Base-by-base conservation (phyloP, 2,797 vertebrate species). In the Esox masquinongy region DNA sequence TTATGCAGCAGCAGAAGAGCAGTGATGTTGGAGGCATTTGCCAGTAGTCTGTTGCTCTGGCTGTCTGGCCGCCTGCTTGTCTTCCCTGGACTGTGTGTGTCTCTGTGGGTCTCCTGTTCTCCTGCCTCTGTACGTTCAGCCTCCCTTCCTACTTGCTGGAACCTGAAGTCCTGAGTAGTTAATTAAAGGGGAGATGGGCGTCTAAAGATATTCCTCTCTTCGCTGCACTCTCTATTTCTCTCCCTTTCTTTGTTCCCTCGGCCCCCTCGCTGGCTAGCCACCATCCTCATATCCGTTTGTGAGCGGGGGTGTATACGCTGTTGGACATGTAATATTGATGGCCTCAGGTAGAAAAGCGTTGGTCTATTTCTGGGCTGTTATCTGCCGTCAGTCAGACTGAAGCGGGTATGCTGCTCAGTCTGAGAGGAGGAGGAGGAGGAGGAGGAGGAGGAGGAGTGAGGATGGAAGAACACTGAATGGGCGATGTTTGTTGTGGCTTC, bases 311-410 rank as follows among this genome's bases (percentile, higher is more conserved):
- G 82, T 83, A 72, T 80, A 50, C 29, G 47, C 64, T 63, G 49
- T 76, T 0, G 36, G 36, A 70, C 79, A 81, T 91, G 79, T 78
- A 87, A 79, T 85, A 84, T 87, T 85, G 74, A 87, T 84, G 82
- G 67, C 76, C 75, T 17, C 0, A 70, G 84, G 81, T 76, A 72
- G 59, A 56, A 74, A 68, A 70, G 39, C 72, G 83, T 74, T 56
- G 80, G 81, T 79, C 82, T 31, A 75, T 86, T 88, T 86, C 76
- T 79, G 31, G 0, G 49, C 76, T 74, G 70, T 81, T 67, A 72
- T 77, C 29, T 79, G 76, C 39, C 64, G 74, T 83, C 75, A 72
- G 24, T 61, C 31, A 31, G 50, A 80, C 79, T 77, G 76, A 72
- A 74, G 53, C 0, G 6, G 12, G 72, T 19, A 17, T 51, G 3